Conservation (phyloP, 2,797 vertebrate species). For the Mycteria americana region DNA sequence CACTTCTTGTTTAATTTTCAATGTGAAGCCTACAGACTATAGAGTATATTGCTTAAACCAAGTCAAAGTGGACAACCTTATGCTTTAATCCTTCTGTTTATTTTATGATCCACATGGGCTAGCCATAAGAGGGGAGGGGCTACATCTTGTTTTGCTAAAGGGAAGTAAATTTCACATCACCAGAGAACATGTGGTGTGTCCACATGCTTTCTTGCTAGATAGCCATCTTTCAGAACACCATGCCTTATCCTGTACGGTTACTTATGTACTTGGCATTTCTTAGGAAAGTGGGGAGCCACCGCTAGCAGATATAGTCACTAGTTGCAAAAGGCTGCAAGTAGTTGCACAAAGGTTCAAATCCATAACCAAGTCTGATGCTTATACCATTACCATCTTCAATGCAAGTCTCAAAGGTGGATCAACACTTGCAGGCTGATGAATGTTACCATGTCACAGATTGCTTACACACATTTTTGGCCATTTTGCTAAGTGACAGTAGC, state of each 20-base stretch:
- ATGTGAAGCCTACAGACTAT: not conserved
- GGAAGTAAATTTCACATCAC: not conserved
- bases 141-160: not conserved
- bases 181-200: not conserved
- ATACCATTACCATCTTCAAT: not conserved
- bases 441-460: not conserved
- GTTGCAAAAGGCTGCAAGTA: not conserved
- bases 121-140: not conserved
- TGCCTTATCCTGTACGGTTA: not conserved
- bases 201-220: not conserved
- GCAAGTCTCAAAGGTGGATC: not conserved
- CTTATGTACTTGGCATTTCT: not conserved
- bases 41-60: not conserved
- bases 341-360: not conserved
- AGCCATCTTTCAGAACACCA: not conserved
- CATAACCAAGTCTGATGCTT: not conserved
- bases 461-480: not conserved
- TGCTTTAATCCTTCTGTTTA: not conserved
- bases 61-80: not conserved
- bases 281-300: not conserved
- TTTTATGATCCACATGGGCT: not conserved
- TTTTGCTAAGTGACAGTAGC: not conserved
- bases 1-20: not conserved
- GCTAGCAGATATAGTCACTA: not conserved
- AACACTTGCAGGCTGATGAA: not conserved